Percentiles rank a stretch among this genome's conserved stretches.
Evolutionary conservation across 2,113 vertebrate species (phyloP).

Genomic region (Pelecanus crispus): DNA sequence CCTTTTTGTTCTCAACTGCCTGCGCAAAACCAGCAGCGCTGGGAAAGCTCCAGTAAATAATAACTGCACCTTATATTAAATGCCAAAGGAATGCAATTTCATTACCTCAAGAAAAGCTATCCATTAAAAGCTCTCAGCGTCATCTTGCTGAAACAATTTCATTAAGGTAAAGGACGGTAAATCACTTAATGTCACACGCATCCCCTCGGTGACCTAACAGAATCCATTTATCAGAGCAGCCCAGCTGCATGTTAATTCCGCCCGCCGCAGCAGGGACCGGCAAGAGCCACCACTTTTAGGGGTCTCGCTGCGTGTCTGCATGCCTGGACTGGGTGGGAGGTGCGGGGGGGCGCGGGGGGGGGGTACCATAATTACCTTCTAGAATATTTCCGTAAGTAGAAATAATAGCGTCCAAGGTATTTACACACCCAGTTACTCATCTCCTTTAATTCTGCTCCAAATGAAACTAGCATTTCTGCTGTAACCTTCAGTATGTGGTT

Average conservation of each 20-base stretch:
- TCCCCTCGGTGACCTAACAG: slow-evolving; percentile 86
- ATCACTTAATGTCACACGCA: slow-evolving; percentile 90
- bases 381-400: neutral
- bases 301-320: neutral
- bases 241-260: slow-evolving; percentile 87
- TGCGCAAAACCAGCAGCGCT: slow-evolving; percentile 66
- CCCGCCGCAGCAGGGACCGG: slow-evolving; percentile 56
- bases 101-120: slow-evolving; percentile 91
- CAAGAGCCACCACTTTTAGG: slow-evolving; percentile 37
- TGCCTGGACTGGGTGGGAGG: neutral
- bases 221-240: slow-evolving; percentile 88
- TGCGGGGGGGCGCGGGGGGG: neutral
- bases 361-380: slow-evolving; percentile 18
- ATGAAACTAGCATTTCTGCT: neutral
- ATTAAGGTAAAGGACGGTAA: slow-evolving; percentile 97
- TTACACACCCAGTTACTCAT: neutral
- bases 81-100: slow-evolving; percentile 87
- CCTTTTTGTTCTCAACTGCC: slow-evolving; percentile 76
- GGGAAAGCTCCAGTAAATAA: slow-evolving; percentile 84
- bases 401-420: neutral
- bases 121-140: slow-evolving; percentile 88
- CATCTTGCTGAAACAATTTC: slow-evolving; percentile 95
- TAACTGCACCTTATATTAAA: slow-evolving; percentile 89
- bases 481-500: neutral
- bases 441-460: neutral